Percentiles rank a stretch among this genome's conserved stretches.
Conservation (phyloP, 2,113 vertebrate genomes). For the Saguinus imperator region DNA sequence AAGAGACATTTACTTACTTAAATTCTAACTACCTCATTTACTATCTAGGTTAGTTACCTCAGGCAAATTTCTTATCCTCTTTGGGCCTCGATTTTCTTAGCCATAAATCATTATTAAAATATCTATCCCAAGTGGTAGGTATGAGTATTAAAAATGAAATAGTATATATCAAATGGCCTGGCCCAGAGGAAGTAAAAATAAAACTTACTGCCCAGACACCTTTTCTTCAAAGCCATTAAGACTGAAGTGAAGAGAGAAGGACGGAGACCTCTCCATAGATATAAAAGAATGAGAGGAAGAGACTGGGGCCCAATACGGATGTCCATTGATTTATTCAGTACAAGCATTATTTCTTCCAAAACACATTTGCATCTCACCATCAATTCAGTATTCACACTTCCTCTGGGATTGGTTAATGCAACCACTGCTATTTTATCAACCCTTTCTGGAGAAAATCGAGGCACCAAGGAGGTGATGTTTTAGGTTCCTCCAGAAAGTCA, state of each 20-base stretch:
- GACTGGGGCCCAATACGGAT: not conserved
- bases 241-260: not conserved
- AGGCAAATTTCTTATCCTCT: not conserved
- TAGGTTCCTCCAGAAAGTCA: not conserved
- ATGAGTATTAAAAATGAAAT: constrained; percentile 13
- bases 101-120: not conserved
- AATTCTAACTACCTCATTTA: constrained; percentile 3
- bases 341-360: not conserved
- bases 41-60: not conserved
- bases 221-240: not conserved
- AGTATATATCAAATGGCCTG: not conserved
- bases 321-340: not conserved
- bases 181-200: not conserved
- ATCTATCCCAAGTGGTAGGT: not conserved
- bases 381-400: not conserved
- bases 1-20: constrained; percentile 5
- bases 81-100: not conserved
- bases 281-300: not conserved
- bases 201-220: not conserved
- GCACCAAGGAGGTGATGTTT: not conserved
- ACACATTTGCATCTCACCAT: not conserved
- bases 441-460: not conserved
- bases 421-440: not conserved
- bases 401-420: not conserved
- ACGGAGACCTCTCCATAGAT: not conserved